A percentile compares a stretch with the other conserved stretches of the same genome.
phyloP scores from a whole-genome alignment of 2,113 vertebrate genomes.

The Pelvicachromis taeniatus region DNA sequence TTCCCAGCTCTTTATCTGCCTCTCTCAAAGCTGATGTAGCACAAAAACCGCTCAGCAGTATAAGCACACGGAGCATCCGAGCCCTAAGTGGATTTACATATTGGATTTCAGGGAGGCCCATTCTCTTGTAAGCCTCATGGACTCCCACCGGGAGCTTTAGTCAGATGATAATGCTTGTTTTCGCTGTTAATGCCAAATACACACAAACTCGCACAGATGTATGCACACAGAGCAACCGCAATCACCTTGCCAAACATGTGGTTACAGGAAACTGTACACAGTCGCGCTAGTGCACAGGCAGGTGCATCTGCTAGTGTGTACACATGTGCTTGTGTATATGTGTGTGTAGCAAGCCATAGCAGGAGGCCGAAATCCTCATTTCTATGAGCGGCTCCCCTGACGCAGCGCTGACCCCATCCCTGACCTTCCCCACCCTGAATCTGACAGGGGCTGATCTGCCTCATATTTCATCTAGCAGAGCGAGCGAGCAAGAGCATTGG shows the following conservation, averaged over 20 bases:
- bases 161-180: conserved; percentile 75
- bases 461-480: conserved; percentile 65
- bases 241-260: conserved; percentile 46
- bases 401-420: conserved; percentile 50
- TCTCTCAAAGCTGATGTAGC: conserved; percentile 34
- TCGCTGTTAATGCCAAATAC: conserved; percentile 63
- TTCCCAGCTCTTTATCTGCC: conserved; percentile 1
- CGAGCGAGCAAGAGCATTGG: neutral
- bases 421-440: conserved; percentile 63
- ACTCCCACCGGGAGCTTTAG: conserved; percentile 70
- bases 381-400: conserved; percentile 52
- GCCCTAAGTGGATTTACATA: conserved; percentile 77
- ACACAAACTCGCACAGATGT: conserved; percentile 4
- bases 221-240: conserved; percentile 17
- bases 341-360: neutral
- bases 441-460: conserved; percentile 64
- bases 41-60: conserved; percentile 33
- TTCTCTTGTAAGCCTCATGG: conserved; percentile 61
- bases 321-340: neutral
- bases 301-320: neutral
- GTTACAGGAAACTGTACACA: conserved; percentile 23
- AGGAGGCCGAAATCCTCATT: conserved; percentile 60
- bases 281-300: neutral
- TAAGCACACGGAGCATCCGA: conserved; percentile 67
- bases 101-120: conserved; percentile 70